phyloP scores from a whole-genome alignment of 35 echinoderm and acorn worm genomes.

The Holothuria glaberrima region DNA sequence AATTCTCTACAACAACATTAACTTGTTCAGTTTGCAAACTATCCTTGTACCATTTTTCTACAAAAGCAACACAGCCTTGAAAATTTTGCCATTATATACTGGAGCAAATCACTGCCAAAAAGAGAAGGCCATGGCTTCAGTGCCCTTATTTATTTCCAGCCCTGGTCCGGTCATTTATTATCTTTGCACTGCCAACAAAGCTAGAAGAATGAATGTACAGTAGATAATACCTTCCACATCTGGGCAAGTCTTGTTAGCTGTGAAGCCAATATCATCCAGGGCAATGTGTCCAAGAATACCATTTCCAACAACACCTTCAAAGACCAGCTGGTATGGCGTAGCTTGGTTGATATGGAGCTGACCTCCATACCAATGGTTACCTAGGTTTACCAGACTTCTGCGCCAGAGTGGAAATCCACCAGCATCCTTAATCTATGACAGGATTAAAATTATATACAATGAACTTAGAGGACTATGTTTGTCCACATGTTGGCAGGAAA shows the following conservation, averaged over 20 bases:
- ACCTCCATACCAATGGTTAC: constrained; percentile 66
- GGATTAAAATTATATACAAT: background rate
- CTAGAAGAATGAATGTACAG: no score
- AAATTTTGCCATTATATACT: no score
- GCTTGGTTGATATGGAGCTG: constrained; percentile 18
- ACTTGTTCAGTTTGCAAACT: no score
- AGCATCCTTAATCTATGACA: background rate
- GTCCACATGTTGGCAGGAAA: no score
- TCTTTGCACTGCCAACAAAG: no score
- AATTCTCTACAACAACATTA: no score
- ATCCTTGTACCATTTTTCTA: no score
- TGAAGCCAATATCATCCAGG: constrained; percentile 77
- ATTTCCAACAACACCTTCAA: constrained; percentile 60
- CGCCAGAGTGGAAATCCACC: constrained; percentile 55
- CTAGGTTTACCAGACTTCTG: constrained; percentile 35
- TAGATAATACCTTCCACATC: constrained; percentile 26
- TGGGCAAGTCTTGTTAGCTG: background rate
- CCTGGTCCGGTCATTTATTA: no score
- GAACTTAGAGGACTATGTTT: background rate
- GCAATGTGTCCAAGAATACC: constrained; percentile 70
- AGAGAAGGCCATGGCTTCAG: no score
- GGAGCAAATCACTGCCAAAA: no score
- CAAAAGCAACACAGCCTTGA: no score
- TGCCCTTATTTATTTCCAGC: no score
- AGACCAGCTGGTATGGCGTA: constrained; percentile 56